Percentiles rank a stretch among this genome's conserved stretches.
These are phyloP conservation scores for Lymantria monacha DNA, from an alignment of 2,888 invertebrate genomes.

Conservation along the genomic window DNA sequence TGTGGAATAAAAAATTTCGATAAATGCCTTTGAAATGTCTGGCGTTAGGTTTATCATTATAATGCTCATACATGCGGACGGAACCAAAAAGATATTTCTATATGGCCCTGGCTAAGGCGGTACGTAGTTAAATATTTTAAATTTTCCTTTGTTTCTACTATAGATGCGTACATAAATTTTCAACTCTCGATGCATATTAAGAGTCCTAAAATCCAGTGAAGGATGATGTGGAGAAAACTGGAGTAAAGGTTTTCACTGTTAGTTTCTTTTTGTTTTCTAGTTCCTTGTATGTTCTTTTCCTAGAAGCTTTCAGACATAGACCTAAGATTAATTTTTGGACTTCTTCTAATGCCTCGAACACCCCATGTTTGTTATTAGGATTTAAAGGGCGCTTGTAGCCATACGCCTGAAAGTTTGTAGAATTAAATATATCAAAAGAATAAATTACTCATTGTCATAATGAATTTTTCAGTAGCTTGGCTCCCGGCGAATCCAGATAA, in stretches of 20 bases:
- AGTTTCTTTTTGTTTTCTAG: background rate
- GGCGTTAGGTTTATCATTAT: slow-evolving; percentile 20
- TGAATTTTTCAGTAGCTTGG: slow-evolving; percentile 13
- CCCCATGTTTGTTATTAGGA: slow-evolving; percentile 2
- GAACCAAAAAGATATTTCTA: slow-evolving; percentile 16
- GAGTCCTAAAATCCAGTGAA: slow-evolving; percentile 12
- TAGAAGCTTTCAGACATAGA: slow-evolving; percentile 8
- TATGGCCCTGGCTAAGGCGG: slow-evolving; percentile 19
- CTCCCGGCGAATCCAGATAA: slow-evolving; percentile 4
- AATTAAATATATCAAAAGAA: slow-evolving; percentile 17
- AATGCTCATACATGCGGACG: slow-evolving; percentile 17
- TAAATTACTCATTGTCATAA: slow-evolving; percentile 12
- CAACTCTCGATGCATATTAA: slow-evolving; percentile 12
- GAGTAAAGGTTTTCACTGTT: slow-evolving; percentile 9
- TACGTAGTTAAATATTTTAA: slow-evolving; percentile 12
- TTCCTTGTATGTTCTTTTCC: slow-evolving; percentile 11
- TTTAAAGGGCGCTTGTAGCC: background rate
- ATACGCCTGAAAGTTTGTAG: slow-evolving; percentile 4
- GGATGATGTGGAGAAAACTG: slow-evolving; percentile 10
- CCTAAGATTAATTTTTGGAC: slow-evolving; percentile 10
- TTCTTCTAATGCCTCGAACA: slow-evolving; percentile 7
- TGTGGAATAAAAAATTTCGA: slow-evolving; percentile 16
- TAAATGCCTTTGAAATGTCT: slow-evolving; percentile 17
- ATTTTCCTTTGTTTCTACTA: slow-evolving; percentile 5
- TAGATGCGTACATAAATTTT: slow-evolving; percentile 7